Base-by-base conservation (phyloP, 2,888 invertebrate species). In the Acanthococcus lagerstroemiae region DNA sequence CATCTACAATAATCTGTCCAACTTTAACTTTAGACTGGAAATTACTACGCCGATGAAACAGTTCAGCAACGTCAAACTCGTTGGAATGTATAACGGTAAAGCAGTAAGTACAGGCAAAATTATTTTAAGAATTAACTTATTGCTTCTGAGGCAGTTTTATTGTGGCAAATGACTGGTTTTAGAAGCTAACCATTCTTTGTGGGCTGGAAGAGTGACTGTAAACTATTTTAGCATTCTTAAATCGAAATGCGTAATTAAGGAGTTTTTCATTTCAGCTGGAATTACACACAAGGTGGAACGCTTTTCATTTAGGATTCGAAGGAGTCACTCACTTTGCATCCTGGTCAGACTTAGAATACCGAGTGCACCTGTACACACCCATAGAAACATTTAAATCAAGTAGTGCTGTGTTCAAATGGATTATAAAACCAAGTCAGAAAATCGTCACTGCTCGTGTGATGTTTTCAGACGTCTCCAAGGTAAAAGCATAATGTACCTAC, bases 201-300 rank as follows among this genome's bases (percentile, higher is more conserved):
- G n/a, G n/a, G n/a, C n/a, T n/a, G n/a, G n/a, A n/a, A n/a, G n/a
- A n/a, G n/a, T n/a, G n/a, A n/a, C n/a, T n/a, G n/a, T n/a, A n/a
- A n/a, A n/a, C n/a, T n/a, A n/a, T n/a, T n/a, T n/a, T n/a, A n/a
- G n/a, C n/a, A n/a, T n/a, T n/a, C 72, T 17, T 74, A 85, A 84
- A 79, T 86, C 24, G 88, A 90, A 72, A 84, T 89, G 74, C 79
- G 88, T n/a, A n/a, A n/a, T n/a, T n/a, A n/a, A n/a, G n/a, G n/a
- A n/a, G n/a, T 37, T 37, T 37, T 37, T 15, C n/a, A n/a, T 3
- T 3, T 15, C n/a, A 37, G 37, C 12, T 37, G 12, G 37, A 37
- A 37, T 15, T 37, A n/a, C 37, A n/a, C 1, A 37, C 37, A 2
- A 85, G 85, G 21, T 89, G 87, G 83, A 88, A 89, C 70, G 81